These are phyloP conservation scores for Tapera naevia DNA, from an alignment of 2,797 vertebrate genomes.

Conservation along the genomic window DNA sequence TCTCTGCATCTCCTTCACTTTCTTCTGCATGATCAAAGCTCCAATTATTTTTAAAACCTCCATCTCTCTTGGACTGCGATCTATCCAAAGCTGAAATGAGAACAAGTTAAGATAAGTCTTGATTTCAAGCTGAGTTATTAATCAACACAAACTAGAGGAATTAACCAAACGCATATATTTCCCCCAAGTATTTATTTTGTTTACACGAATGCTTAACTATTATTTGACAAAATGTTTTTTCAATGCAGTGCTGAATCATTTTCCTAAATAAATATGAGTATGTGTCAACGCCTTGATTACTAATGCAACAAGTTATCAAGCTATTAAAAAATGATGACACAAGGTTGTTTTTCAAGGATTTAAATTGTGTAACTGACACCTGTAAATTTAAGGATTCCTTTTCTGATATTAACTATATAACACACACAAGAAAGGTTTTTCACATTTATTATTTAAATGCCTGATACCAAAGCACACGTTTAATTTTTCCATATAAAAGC, in stretches of 20 bases:
- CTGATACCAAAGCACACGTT: neutral
- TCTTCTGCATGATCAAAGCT: constrained; percentile 88
- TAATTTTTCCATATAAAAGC: neutral
- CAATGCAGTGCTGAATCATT: neutral
- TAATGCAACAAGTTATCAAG: neutral
- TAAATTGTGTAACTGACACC: neutral
- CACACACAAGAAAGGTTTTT: neutral
- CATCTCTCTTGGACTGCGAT: constrained; percentile 89
- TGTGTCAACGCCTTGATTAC: neutral
- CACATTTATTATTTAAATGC: neutral
- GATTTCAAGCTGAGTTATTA: constrained; percentile 45
- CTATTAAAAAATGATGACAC: neutral
- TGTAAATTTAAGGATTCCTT: neutral
- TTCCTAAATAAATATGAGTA: neutral
- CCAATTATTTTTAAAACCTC: constrained; percentile 94
- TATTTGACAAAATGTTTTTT: neutral
- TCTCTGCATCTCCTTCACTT: constrained; percentile 87
- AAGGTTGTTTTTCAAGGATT: neutral
- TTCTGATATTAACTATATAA: neutral
- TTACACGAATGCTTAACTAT: neutral
- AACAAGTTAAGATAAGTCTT: constrained; percentile 76
- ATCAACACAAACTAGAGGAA: constrained; percentile 39
- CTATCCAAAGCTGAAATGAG: constrained; percentile 91
- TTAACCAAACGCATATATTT: neutral
- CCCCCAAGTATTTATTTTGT: neutral